phyloP scores from a whole-genome alignment of 2,113 vertebrate genomes.

The Eclectus roratus region DNA sequence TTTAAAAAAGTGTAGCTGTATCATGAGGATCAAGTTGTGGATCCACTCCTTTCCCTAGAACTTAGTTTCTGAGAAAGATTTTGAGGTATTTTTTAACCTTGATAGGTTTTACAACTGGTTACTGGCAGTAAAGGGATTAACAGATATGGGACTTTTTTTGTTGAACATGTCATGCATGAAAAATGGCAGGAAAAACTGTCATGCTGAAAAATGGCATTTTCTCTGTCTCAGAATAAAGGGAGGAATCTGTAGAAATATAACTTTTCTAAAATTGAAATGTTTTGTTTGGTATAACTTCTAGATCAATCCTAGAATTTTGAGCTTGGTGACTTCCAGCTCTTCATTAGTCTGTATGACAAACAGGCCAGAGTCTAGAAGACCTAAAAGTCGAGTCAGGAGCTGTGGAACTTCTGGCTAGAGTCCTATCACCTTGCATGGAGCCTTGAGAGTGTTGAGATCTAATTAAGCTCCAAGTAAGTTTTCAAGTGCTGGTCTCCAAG shows the following conservation, averaged over 20 bases:
- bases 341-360: neutral
- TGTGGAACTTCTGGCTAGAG: neutral
- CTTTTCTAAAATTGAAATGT: neutral
- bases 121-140: neutral
- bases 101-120: neutral
- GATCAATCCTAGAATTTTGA: neutral
- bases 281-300: neutral
- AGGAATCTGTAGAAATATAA: neutral
- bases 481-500: neutral
- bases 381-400: neutral
- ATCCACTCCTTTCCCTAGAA: neutral
- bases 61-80: neutral
- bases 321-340: neutral
- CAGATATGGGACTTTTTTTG: neutral
- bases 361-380: neutral
- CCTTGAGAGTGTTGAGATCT: neutral
- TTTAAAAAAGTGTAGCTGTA: neutral
- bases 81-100: neutral
- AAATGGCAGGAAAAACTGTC: neutral
- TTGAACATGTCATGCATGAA: neutral
- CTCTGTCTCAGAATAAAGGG: neutral
- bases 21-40: neutral
- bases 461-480: neutral
- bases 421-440: neutral
- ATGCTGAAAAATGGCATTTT: neutral